Conservation (phyloP, 2,888 invertebrate genomes). For the Pelosia muscerda region DNA sequence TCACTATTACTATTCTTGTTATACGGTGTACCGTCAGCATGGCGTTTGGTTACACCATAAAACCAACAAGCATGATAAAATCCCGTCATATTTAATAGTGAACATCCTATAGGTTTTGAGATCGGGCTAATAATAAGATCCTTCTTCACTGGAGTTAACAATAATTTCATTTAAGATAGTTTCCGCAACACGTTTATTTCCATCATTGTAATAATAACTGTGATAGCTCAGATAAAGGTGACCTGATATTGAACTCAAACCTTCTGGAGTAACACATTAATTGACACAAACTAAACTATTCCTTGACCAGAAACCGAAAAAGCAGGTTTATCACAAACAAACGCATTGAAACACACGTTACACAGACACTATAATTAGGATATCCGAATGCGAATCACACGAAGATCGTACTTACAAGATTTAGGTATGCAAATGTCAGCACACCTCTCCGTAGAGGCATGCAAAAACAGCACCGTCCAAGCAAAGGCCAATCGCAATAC, state of each 20-base stretch:
- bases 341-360: not conserved
- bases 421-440: constrained; percentile 70
- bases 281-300: not conserved
- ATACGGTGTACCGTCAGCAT: too few relatives aligned
- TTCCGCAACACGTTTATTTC: not conserved
- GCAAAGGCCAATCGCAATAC: constrained; percentile 71
- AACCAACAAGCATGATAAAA: too few relatives aligned
- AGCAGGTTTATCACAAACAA: not conserved
- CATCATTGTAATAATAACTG: not conserved
- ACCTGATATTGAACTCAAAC: not conserved
- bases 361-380: constrained; percentile 18
- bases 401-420: constrained; percentile 65
- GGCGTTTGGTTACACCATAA: too few relatives aligned
- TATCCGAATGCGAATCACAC: constrained; percentile 15
- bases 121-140: too few relatives aligned
- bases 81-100: too few relatives aligned
- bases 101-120: too few relatives aligned
- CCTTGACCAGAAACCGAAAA: not conserved
- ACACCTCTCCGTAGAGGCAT: constrained; percentile 73
- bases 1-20: too few relatives aligned
- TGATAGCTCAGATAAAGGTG: not conserved
- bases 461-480: constrained; percentile 75
- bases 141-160: too few relatives aligned
- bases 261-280: not conserved
- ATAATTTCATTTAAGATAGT: not conserved